These are phyloP conservation scores for Melitaea athalia DNA, from an alignment of 2,888 invertebrate species.

Conservation along the genomic window DNA sequence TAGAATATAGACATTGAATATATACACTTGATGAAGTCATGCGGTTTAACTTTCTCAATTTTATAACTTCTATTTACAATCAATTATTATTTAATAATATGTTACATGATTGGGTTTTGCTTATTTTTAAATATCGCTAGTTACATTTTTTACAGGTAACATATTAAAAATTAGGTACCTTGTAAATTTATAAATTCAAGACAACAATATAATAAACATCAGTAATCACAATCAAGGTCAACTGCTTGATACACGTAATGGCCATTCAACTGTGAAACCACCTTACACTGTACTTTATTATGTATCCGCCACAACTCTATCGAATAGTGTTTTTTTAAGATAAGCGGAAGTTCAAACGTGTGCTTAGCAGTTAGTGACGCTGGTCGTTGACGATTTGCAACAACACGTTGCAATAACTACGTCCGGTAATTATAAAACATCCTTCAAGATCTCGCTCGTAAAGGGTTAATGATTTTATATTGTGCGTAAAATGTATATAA, in stretches of 20 bases:
- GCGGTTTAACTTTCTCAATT: no score
- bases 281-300: slow-evolving; percentile 27
- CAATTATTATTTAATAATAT: background rate
- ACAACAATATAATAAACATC: background rate
- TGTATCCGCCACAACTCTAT: slow-evolving; percentile 29
- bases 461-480: slow-evolving; percentile 4
- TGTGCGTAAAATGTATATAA: background rate
- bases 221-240: slow-evolving; percentile 40
- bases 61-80: background rate
- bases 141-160: background rate
- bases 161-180: background rate
- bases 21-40: background rate
- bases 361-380: slow-evolving; percentile 35
- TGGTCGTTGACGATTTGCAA: slow-evolving; percentile 36
- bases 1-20: background rate
- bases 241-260: slow-evolving; percentile 28
- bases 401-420: slow-evolving; percentile 42
- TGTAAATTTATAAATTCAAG: background rate
- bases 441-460: slow-evolving; percentile 40
- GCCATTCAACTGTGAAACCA: slow-evolving; percentile 27
- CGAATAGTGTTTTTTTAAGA: slow-evolving; percentile 35
- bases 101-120: no score
- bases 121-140: no score
- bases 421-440: slow-evolving; percentile 50
- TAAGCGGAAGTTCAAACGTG: slow-evolving; percentile 38